These are phyloP conservation scores for Coreoperca whiteheadi DNA, from an alignment of 2,113 vertebrate species.

Conservation along the genomic window DNA sequence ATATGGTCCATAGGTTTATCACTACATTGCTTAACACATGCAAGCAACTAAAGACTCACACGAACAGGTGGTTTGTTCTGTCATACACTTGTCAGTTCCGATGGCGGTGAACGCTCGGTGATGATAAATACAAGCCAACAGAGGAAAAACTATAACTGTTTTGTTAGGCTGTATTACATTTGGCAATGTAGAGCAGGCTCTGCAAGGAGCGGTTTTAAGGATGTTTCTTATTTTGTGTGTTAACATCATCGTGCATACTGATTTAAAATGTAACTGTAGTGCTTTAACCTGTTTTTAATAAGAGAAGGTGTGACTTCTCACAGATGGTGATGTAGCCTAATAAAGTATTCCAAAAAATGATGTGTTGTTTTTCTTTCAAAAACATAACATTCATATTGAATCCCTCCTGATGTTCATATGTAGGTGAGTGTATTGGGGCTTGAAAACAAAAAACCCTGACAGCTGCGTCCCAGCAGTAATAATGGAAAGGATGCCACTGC, in stretches of 20 bases:
- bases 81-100: conserved; percentile 24
- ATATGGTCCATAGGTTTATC: conserved; percentile 24
- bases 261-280: conserved; percentile 86
- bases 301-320: conserved; percentile 73
- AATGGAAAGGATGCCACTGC: neutral
- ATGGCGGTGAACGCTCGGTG: conserved; percentile 7
- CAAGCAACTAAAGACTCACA: conserved; percentile 45
- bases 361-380: neutral
- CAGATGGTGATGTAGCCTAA: conserved; percentile 78
- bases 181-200: conserved; percentile 83
- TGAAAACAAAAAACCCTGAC: neutral
- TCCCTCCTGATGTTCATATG: neutral
- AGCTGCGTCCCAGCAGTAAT: neutral
- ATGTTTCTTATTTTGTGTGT: conserved; percentile 78
- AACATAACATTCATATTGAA: too few relatives aligned
- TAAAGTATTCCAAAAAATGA: conserved; percentile 81
- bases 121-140: conserved; percentile 56
- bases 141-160: conserved; percentile 83
- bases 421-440: neutral
- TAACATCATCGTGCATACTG: conserved; percentile 89
- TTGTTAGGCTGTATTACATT: conserved; percentile 82
- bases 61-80: conserved; percentile 22
- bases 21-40: conserved; percentile 27
- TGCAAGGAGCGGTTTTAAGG: conserved; percentile 77
- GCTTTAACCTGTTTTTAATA: conserved; percentile 80